Evolutionary conservation across 1,140 invertebrate species (phyloP), one percentile per base, ranked within the genome.

Genomic region (Solenopsis invicta): DNA sequence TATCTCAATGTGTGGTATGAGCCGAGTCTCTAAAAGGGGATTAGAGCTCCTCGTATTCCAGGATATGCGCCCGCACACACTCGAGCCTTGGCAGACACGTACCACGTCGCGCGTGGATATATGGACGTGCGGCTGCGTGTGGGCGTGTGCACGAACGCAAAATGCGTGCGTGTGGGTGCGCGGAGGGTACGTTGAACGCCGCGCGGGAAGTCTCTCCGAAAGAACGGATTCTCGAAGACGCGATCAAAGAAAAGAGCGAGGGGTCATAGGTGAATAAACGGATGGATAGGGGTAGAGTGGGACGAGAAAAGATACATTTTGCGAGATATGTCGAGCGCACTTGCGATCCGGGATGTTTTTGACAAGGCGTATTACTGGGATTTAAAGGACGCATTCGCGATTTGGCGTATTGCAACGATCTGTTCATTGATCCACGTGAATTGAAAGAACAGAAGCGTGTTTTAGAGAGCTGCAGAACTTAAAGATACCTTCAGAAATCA

Each of bases 21-120:
- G 93, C 91, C 90, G 91, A 91, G 90, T 92, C 91, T 94, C 93
- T 94, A 94, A 94, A 95, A 95, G 94, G 93, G 94, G 94, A 95
- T 95, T 94, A 95, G 92, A 94, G 89, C 92, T 93, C 90, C 89
- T 93, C 92, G 92, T 94, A 92, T 93, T 94, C 91, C 87, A 72
- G 88, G 89, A 93, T 94, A 93, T 91, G 86, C 77, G 74, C 82
- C 37, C 56, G 24, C 67, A 66, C 72, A 81, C 62, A 41, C 24
- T 76, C 74, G 2, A 29, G 45, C 24, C 29, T 34, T 34, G 24
- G 37, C 41, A 67, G 62, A 80, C 76, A 78, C 77, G 62, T 80
- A 66, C 2, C 59, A 54, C 29, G 21, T 50, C 21, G 8, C 8
- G 24, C 69, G 74, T n/a, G n/a, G n/a, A 81, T 87, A 76, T 50